Base-by-base conservation (phyloP, 2,888 invertebrate species). In the Megastigmus dorsalis region DNA sequence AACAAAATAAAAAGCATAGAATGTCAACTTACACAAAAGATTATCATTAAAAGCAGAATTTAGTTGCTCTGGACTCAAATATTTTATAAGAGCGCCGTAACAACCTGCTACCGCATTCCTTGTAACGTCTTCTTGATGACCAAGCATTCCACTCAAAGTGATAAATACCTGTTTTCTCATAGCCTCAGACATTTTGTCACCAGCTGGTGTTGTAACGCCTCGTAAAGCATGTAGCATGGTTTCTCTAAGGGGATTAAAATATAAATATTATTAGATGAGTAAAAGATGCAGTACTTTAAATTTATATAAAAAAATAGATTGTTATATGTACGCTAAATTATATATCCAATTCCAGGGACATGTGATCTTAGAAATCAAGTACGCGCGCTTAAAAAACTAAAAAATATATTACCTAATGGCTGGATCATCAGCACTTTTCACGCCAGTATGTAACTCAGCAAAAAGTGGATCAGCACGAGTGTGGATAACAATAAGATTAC, bases 391-490 rank as follows among this genome's bases (percentile, higher is more conserved):
- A n/a, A 20, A 52, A 38, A 26, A n/a, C 1, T 15, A 62, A 62
- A 43, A n/a, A 38, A 9, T 54, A 50, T 48, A 80, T 80, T 81
- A 92, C 92, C 90, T 90, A 78, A 97, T 92, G 48, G 93, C 91
- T 36, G 94, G 91, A 88, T 98, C 98, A 84, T 97, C 97, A 0
- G 94, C 91, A 80, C 91, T 92, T 87, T 95, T 95, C 71, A 97
- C 92, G 45, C 94, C 94, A 83, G 94, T 94, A 86, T 97, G 95
- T 84, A 99, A 91, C 86, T 99, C 99, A 13, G 93, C 92, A 89
- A 98, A 97, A n/a, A 99, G 90, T 7, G 97, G 95, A 90, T 99
- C 99, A 0, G 97, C 95, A 77, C 97, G 92, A 62, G 95, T 95
- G 89, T 99, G 98, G 80, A 99, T 98, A 26, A 94, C 90, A 77